These are phyloP conservation scores for Fratercula arctica DNA, from an alignment of 2,797 vertebrate species.

Conservation along the genomic window DNA sequence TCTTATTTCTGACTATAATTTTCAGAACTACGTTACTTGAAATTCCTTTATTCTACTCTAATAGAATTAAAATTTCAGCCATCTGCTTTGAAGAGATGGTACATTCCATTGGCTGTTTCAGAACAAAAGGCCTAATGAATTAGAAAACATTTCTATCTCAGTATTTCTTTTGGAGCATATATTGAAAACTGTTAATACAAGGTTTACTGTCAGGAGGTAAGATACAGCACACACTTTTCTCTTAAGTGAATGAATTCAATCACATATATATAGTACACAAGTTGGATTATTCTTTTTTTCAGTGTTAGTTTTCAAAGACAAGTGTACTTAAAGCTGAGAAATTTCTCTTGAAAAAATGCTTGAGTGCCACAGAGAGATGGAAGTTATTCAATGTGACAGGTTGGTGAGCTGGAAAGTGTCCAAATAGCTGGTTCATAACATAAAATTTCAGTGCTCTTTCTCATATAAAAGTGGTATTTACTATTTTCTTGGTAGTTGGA, in stretches of 20 bases:
- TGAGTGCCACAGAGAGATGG: slow-evolving; percentile 5
- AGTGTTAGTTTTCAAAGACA: background rate
- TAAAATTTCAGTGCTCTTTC: background rate
- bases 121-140: background rate
- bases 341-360: slow-evolving; percentile 1
- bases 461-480: background rate
- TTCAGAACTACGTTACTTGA: background rate
- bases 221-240: background rate
- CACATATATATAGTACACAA: background rate
- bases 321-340: slow-evolving; percentile 32
- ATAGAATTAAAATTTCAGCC: background rate
- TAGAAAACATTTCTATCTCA: background rate
- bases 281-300: background rate
- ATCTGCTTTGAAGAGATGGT: background rate
- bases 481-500: background rate
- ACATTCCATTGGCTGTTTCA: background rate
- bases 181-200: background rate
- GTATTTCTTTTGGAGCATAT: background rate
- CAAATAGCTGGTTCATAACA: background rate
- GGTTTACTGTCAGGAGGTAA: background rate
- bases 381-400: slow-evolving; percentile 30
- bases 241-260: background rate
- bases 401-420: slow-evolving; percentile 19
- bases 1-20: background rate
- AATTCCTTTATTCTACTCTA: background rate